Base-by-base conservation (phyloP, 2,888 invertebrate species). In the Ochlodes sylvanus region DNA sequence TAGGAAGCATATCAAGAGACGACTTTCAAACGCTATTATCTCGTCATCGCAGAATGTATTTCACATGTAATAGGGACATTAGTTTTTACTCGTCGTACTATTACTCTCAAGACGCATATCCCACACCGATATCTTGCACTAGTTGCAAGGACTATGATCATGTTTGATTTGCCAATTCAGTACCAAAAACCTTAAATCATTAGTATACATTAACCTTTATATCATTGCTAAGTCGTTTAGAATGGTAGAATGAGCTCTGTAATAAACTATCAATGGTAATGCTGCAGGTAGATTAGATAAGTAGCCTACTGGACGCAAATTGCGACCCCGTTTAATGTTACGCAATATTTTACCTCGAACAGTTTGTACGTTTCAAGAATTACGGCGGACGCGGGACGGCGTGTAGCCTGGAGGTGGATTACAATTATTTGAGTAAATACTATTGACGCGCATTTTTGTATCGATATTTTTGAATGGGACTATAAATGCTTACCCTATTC, bases 321-420 rank as follows among this genome's bases (percentile, higher is more conserved):
- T 55, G 55, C 56, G 17, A 47, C 15, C 34, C 34, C 47, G n/a
- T 44, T 34, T 63, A 63, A 21, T n/a, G 32, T 64, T 64, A 57
- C 56, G 56, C 56, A 64, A 64, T 64, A 64, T 57, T 64, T 64
- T 64, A 64, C 44, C 42, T 38, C 17, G 64, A 64, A 56, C 19
- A 32, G 56, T 64, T 64, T 44, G 64, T 64, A 58, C n/a, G 60
- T 44, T 21, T 27, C 44, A 44, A 56, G 63, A 38, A 64, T 64
- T 47, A 56, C 56, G 64, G 47, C 55, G n/a, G n/a, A n/a, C n/a
- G n/a, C n/a, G n/a, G n/a, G n/a, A n/a, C n/a, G n/a, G n/a, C 56
- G 56, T 56, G 47, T 64, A 56, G 60, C 64, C 64, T 47, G 19
- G n/a, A 47, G 64, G 56, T 64, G 56, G 42, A 21, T 34, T n/a